Conservation (phyloP, 2,888 invertebrate genomes). For the Ornithoptera alexandrae region DNA sequence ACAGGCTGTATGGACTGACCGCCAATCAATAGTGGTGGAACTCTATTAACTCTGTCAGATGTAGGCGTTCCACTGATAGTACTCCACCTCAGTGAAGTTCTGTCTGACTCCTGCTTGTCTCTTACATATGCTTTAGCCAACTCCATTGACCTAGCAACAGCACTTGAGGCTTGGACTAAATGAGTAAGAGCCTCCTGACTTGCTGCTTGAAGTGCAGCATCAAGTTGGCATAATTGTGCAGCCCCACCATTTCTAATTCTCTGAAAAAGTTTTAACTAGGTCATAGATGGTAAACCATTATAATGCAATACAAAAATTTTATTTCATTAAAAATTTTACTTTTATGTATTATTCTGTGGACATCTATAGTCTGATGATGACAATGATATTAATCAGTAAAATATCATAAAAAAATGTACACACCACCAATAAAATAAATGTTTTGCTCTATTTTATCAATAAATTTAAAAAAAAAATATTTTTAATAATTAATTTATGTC, state of each 20-base stretch:
- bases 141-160: constrained; percentile 56
- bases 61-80: constrained; percentile 52
- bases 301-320: too few relatives aligned
- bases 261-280: constrained; percentile 38
- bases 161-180: constrained; percentile 61
- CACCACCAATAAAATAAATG: too few relatives aligned
- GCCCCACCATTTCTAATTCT: constrained; percentile 58
- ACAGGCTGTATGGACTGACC: constrained; percentile 70
- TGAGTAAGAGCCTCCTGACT: constrained; percentile 59
- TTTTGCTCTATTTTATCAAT: too few relatives aligned
- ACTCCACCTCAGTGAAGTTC: constrained; percentile 57
- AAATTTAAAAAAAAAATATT: too few relatives aligned
- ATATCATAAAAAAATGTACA: too few relatives aligned
- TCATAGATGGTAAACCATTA: too few relatives aligned
- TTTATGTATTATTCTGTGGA: too few relatives aligned
- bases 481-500: too few relatives aligned
- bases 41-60: constrained; percentile 58
- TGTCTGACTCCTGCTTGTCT: constrained; percentile 50
- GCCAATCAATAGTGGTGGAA: constrained; percentile 63
- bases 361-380: too few relatives aligned
- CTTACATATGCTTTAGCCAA: constrained; percentile 53
- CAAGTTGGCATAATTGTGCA: constrained; percentile 53
- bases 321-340: too few relatives aligned
- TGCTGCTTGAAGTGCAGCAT: constrained; percentile 54
- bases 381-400: too few relatives aligned